Evolutionary conservation across 2,888 invertebrate species (phyloP), one percentile per base, ranked within the genome.

Genomic region (Autographa pulchrina): DNA sequence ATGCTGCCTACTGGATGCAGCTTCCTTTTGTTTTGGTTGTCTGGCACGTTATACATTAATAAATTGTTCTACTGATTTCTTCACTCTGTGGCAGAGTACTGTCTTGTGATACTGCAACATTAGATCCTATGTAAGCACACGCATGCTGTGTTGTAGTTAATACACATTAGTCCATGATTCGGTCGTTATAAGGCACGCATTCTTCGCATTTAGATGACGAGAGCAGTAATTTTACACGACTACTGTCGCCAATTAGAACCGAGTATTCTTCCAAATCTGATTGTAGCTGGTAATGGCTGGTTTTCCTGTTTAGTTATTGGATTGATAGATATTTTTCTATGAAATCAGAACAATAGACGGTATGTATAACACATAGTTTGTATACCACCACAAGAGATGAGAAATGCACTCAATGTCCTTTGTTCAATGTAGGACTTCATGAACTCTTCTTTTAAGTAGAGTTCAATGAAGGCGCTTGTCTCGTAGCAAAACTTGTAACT

Each of bases 101-200:
- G 25, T 63, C 31, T 16, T 64, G 64, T 31, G 58, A 7, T 38
- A n/a, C 31, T 6, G 31, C 14, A 31, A 16, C 54, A 25, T 56
- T 56, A 25, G 20, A 18, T 13, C 1, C 20, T 56, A 56, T 25
- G 20, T 56, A 20, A 11, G 54, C 25, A 56, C 13, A 56, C 54
- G 54, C 14, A 11, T 25, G 54, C 54, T 56, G 20, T 54, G 20
- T 20, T 20, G 25, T 56, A 20, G 54, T 56, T 56, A 56, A 56
- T 25, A 25, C 25, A 56, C 20, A 56, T 56, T 56, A 56, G 54
- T 11, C 20, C 54, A 56, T 56, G 54, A 56, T 56, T 56, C 54
- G 54, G 18, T 56, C 25, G 54, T 56, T 25, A 56, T 56, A 20
- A 20, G 1, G 54, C 20, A 56, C 54, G 54, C 54, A 54, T 54